Percentiles rank a stretch among this genome's conserved stretches.
These are phyloP conservation scores for Acridotheres tristis DNA, from an alignment of 2,797 vertebrate species.

Conservation along the genomic window DNA sequence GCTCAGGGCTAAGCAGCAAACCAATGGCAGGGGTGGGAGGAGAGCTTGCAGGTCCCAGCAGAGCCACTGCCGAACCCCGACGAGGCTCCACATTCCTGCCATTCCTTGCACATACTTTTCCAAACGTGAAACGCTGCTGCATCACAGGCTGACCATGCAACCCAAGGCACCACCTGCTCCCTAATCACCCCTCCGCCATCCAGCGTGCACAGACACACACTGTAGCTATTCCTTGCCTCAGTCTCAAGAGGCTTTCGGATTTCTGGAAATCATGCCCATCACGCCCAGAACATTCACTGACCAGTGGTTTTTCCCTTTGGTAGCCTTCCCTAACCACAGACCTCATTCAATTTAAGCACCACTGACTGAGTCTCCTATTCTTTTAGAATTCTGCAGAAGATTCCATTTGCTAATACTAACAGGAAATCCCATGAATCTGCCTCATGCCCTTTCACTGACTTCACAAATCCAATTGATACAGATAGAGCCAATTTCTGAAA, in stretches of 20 bases:
- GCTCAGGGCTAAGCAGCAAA: slow-evolving; percentile 22
- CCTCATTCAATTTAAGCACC: not conserved
- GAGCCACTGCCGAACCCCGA: not conserved
- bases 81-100: slow-evolving; percentile 39
- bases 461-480: slow-evolving; percentile 80
- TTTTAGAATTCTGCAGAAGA: slow-evolving; percentile 58
- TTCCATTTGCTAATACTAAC: slow-evolving; percentile 79
- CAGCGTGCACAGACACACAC: not conserved
- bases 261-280: slow-evolving; percentile 5
- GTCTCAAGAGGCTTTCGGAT: not conserved
- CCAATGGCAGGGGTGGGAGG: not conserved
- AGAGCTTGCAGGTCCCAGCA: slow-evolving; percentile 17
- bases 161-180: not conserved
- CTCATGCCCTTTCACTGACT: slow-evolving; percentile 77
- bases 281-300: not conserved
- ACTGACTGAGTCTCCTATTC: slow-evolving; percentile 47
- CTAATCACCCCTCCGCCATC: accelerated
- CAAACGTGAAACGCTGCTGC: slow-evolving; percentile 5
- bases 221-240: not conserved
- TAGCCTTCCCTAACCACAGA: slow-evolving; percentile 33
- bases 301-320: slow-evolving; percentile 10
- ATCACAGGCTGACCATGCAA: not conserved
- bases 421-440: slow-evolving; percentile 81
- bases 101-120: not conserved
- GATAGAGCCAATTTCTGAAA: slow-evolving; percentile 76